These are phyloP conservation scores for Gymnobelideus leadbeateri DNA, from an alignment of 2,113 vertebrate species.

Conservation along the genomic window DNA sequence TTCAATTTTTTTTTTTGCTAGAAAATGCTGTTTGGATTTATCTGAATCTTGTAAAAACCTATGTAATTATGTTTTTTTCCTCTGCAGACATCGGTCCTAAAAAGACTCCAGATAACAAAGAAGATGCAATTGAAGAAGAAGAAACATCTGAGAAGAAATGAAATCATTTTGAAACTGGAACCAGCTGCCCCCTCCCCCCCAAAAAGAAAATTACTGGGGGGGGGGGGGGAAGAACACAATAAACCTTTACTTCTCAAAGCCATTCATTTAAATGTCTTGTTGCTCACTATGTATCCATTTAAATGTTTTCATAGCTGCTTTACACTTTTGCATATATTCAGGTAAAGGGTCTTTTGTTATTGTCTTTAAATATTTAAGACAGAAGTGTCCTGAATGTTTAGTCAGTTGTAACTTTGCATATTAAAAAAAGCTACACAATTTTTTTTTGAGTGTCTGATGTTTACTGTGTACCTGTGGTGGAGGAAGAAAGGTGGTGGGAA, in stretches of 20 bases:
- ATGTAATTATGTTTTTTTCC: conserved; percentile 38
- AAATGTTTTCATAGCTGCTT: conserved; percentile 49
- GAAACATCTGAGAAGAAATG: conserved; percentile 78
- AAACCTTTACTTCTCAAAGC: conserved; percentile 71
- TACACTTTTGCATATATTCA: conserved; percentile 66
- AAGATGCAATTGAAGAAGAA: conserved; percentile 69
- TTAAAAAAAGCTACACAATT: conserved; percentile 65
- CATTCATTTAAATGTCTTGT: conserved; percentile 54
- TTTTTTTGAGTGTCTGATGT: conserved; percentile 63
- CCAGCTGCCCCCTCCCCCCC: conserved; percentile 23
- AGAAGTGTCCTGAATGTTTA: conserved; percentile 69
- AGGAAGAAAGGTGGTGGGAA: conserved; percentile 34
- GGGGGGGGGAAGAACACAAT: conserved; percentile 47
- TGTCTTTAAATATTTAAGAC: conserved; percentile 74
- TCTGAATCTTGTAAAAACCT: conserved; percentile 43
- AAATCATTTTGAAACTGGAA: conserved; percentile 75
- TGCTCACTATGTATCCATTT: conserved; percentile 63
- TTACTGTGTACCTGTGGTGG: conserved; percentile 69
- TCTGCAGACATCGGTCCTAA: conserved; percentile 73
- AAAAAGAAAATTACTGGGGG: conserved; percentile 30
- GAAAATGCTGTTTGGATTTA: conserved; percentile 11
- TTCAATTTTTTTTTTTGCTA: background rate
- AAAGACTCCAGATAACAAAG: conserved; percentile 68
- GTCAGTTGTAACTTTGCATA: conserved; percentile 57
- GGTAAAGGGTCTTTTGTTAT: conserved; percentile 65